Conservation (phyloP, 2,888 invertebrate genomes). For the Heliconius erato region DNA sequence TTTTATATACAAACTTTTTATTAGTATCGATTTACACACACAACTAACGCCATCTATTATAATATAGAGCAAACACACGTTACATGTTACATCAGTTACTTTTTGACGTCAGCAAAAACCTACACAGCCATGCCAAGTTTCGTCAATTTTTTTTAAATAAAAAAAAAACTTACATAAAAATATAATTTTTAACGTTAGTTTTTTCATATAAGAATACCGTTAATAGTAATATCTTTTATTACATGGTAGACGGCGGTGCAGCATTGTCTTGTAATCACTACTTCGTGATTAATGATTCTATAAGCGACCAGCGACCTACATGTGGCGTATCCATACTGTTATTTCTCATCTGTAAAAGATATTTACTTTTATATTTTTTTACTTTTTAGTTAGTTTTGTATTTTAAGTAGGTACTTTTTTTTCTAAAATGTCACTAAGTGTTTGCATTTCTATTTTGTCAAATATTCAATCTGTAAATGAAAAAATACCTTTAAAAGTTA, state of each 20-base stretch:
- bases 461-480: too few species aligned
- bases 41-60: slow-evolving; percentile 37
- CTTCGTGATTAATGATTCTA: slow-evolving; percentile 33
- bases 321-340: slow-evolving; percentile 20
- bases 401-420: too few species aligned
- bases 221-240: slow-evolving; percentile 31
- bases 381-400: too few species aligned
- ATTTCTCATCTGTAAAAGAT: neutral
- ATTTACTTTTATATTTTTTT: neutral
- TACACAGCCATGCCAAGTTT: neutral
- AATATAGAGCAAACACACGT: neutral
- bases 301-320: slow-evolving; percentile 21
- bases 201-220: slow-evolving; percentile 28
- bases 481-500: too few species aligned
- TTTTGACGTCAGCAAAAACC: neutral
- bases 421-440: too few species aligned
- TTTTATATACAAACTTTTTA: neutral
- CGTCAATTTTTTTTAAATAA: too few species aligned
- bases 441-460: too few species aligned
- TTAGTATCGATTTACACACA: neutral
- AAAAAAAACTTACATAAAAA: neutral
- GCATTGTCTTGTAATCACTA: slow-evolving; percentile 55
- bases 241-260: slow-evolving; percentile 37
- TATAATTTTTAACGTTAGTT: neutral
- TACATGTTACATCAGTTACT: neutral